These are phyloP conservation scores for Arremon brunneinucha DNA, from an alignment of 2,797 vertebrate genomes.

Conservation along the genomic window DNA sequence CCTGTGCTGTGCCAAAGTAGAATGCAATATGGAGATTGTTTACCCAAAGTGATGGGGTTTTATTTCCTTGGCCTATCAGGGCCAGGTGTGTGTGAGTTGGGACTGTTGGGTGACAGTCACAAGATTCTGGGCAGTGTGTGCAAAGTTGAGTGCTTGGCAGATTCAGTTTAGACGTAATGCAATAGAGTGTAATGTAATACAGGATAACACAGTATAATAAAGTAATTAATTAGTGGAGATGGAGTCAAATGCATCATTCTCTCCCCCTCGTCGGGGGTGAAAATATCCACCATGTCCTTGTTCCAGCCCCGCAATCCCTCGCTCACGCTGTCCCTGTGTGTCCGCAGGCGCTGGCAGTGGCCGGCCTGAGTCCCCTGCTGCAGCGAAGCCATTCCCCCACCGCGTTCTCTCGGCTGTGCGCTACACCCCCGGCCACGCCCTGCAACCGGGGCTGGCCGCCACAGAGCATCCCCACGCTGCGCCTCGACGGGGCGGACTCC, in stretches of 20 bases:
- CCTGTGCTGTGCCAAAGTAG: too few species aligned
- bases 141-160: too few species aligned
- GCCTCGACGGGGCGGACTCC: conserved; percentile 83
- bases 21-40: too few species aligned
- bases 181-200: not conserved
- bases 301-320: not conserved
- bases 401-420: conserved; percentile 84
- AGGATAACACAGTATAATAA: not conserved
- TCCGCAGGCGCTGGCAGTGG: conserved; percentile 88
- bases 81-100: too few species aligned
- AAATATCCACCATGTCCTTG: not conserved
- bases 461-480: conserved; percentile 83
- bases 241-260: not conserved
- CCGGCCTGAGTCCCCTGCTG: conserved; percentile 91
- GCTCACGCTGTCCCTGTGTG: not conserved
- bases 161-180: too few species aligned
- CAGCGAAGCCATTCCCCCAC: conserved; percentile 94
- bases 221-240: not conserved
- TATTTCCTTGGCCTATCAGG: too few species aligned
- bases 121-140: too few species aligned
- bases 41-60: too few species aligned
- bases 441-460: conserved; percentile 74
- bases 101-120: too few species aligned
- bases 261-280: not conserved
- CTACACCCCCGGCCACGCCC: conserved; percentile 86